Evolutionary conservation across 2,797 vertebrate species (phyloP).

Genomic region (Aythya fuligula): DNA sequence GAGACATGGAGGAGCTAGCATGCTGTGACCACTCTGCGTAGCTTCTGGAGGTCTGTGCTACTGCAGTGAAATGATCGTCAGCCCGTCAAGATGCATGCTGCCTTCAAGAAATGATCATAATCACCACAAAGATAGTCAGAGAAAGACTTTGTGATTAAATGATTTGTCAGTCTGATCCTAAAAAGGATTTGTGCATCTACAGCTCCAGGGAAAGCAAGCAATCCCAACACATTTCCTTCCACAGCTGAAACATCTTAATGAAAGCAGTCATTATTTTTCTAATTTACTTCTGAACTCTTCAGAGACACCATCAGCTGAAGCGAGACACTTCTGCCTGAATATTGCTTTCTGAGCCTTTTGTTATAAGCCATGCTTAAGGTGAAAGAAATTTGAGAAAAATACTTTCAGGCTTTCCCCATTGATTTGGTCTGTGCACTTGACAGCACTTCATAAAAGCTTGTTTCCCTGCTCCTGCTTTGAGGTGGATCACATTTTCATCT

Average conservation of each 20-base stretch:
- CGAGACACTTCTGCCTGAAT: background rate
- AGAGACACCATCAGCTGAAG: slow-evolving; percentile 5
- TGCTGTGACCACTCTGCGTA: background rate
- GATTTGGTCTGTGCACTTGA: background rate
- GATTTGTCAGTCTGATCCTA: background rate
- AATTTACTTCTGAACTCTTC: slow-evolving; percentile 36
- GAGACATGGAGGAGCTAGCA: background rate
- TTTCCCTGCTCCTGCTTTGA: background rate
- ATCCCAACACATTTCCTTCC: background rate
- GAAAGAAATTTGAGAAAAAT: slow-evolving; percentile 10
- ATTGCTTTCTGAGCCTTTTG: background rate
- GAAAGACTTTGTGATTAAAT: background rate
- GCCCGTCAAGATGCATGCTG: background rate
- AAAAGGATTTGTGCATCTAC: background rate
- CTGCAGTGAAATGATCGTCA: background rate
- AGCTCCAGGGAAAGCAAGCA: background rate
- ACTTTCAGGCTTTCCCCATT: background rate
- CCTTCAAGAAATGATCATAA: background rate
- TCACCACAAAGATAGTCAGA: background rate
- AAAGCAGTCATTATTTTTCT: slow-evolving; percentile 26
- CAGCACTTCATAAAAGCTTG: background rate
- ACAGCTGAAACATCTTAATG: slow-evolving; percentile 24
- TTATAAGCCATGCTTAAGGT: background rate
- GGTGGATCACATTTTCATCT: background rate
- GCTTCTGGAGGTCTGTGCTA: background rate